phyloP scores from a whole-genome alignment of 2,888 invertebrate genomes.

The Tenthredo mesomela region DNA sequence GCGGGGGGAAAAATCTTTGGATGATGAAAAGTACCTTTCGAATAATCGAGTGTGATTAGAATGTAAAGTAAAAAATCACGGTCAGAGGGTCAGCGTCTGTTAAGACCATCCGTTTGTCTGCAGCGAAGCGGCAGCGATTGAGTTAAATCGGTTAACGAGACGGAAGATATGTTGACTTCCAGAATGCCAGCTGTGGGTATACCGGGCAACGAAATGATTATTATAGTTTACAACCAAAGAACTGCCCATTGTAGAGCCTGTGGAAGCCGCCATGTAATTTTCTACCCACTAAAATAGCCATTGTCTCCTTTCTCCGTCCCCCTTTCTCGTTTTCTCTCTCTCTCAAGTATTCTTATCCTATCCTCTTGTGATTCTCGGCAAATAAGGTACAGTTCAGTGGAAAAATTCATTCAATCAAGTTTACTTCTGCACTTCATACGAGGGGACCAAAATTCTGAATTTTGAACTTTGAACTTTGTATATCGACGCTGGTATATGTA shows the following conservation, averaged over 20 bases:
- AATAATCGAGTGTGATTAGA: slow-evolving; percentile 28
- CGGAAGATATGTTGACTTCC: slow-evolving; percentile 78
- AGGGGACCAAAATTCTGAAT: neutral
- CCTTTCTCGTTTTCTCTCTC: slow-evolving; percentile 66
- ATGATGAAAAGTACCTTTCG: neutral
- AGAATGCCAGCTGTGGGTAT: slow-evolving; percentile 64
- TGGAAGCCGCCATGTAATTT: slow-evolving; percentile 77
- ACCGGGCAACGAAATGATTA: slow-evolving; percentile 75
- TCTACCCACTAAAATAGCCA: slow-evolving; percentile 78
- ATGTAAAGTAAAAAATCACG: slow-evolving; percentile 16
- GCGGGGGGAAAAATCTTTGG: neutral
- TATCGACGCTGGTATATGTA: neutral
- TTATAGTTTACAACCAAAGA: slow-evolving; percentile 77
- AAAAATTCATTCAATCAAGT: slow-evolving; percentile 41
- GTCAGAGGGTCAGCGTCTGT: slow-evolving; percentile 49
- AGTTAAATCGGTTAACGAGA: slow-evolving; percentile 73
- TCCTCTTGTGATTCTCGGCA: slow-evolving; percentile 76
- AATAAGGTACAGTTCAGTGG: slow-evolving; percentile 73
- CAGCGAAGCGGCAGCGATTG: slow-evolving; percentile 48
- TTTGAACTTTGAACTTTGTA: neutral
- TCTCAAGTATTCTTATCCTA: slow-evolving; percentile 64
- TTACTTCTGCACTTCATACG: neutral
- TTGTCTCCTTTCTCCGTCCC: slow-evolving; percentile 66
- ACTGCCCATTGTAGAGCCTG: slow-evolving; percentile 77
- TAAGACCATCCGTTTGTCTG: slow-evolving; percentile 45